phyloP scores from a whole-genome alignment of 2,797 vertebrate species.

The Sebastes kiyomatsui region DNA sequence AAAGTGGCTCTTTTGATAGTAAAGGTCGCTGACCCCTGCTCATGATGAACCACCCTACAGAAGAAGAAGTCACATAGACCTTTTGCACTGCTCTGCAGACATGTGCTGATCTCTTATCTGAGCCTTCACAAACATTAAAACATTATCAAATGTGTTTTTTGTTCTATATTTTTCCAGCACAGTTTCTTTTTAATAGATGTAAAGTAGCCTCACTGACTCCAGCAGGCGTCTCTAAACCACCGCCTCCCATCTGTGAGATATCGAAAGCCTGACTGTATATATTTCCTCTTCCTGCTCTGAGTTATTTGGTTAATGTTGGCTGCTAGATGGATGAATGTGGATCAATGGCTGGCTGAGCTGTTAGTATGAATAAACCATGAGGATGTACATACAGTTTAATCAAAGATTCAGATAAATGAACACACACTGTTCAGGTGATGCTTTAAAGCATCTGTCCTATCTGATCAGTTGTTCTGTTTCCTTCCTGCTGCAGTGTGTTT shows the following conservation, averaged over 20 bases:
- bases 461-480: neutral
- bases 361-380: conserved; percentile 28
- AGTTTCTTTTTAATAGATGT: neutral
- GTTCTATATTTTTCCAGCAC: neutral
- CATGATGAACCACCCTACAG: too few relatives aligned
- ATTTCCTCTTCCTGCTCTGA: neutral
- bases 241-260: neutral
- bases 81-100: neutral
- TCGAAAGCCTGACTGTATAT: neutral
- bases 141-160: neutral
- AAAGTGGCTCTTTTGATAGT: rapidly evolving
- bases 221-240: neutral
- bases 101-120: too few relatives aligned
- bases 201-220: neutral
- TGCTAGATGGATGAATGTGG: neutral
- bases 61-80: neutral
- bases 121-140: too few relatives aligned
- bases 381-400: conserved; percentile 6
- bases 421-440: neutral
- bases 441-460: neutral
- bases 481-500: neutral
- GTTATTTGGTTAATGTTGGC: neutral
- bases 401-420: conserved; percentile 17
- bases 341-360: neutral
- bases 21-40: too few relatives aligned